Base-by-base conservation (phyloP, 2,888 invertebrate genomes). In the Cryptops parisi region DNA sequence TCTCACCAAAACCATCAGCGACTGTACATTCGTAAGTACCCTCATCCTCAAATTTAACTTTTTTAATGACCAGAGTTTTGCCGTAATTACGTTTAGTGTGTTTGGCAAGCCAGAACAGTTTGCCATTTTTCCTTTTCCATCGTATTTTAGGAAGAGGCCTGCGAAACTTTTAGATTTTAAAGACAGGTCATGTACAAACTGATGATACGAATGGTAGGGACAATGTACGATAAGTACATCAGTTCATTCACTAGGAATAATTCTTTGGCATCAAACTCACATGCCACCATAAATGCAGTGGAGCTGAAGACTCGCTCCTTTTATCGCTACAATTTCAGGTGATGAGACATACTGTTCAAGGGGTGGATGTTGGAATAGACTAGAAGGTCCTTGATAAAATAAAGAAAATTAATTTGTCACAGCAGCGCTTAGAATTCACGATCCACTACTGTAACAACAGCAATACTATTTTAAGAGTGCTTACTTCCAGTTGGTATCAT, bases 221-320 rank as follows among this genome's bases (percentile, higher is more conserved):
- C n/a, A n/a, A n/a, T n/a, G n/a, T n/a, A n/a, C n/a, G n/a, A n/a
- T n/a, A n/a, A n/a, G n/a, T n/a, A n/a, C 23, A 47, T 15, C 21
- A 5, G 51, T 24, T 50, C n/a, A n/a, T n/a, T n/a, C n/a, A n/a
- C n/a, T n/a, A n/a, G n/a, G n/a, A n/a, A n/a, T n/a, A n/a, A n/a
- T n/a, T n/a, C n/a, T 22, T 19, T 19, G n/a, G 12, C 49, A 23
- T 33, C 12, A n/a, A 12, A 80, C 83, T 80, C 71, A 85, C 84
- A 93, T 94, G 65, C 97, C 98, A 63, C 93, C 91, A 70, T 79
- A 96, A 63, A 98, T 97, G 69, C 98, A 98, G 70, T 83, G 96
- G 46, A 98, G 68, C 65, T 86, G 86, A 15, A 84, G 79, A 58
- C 77, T 80, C 67, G 84, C 82, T 43, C 91, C 91, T 58, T 86